These are phyloP conservation scores for Chamaetylas fuelleborni DNA, from an alignment of 2,113 vertebrate genomes.

Conservation along the genomic window DNA sequence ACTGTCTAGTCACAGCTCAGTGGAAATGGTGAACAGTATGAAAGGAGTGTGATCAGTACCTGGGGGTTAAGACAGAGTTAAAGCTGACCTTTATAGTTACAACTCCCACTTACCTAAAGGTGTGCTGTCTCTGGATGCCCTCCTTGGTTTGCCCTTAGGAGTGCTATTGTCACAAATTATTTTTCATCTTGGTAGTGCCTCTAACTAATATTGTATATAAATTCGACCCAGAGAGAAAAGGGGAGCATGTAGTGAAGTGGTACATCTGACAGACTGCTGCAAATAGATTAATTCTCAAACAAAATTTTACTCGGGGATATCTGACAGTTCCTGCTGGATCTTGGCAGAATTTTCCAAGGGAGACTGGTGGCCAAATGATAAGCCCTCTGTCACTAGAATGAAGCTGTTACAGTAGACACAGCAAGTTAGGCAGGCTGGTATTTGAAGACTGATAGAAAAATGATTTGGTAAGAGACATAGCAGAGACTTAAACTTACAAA, in stretches of 20 bases:
- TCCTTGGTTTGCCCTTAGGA: background rate
- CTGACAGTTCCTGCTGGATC: background rate
- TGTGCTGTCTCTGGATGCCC: background rate
- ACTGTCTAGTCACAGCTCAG: background rate
- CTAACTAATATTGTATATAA: background rate
- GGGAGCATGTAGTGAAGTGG: background rate
- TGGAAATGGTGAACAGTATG: background rate
- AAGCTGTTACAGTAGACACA: background rate
- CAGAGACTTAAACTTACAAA: background rate
- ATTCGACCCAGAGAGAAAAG: background rate
- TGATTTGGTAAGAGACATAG: background rate
- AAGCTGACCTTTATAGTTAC: background rate
- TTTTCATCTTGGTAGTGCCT: background rate
- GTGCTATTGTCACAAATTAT: background rate
- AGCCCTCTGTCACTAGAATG: background rate
- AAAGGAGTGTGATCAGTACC: background rate
- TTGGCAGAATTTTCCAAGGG: background rate
- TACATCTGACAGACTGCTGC: background rate
- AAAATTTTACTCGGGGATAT: background rate
- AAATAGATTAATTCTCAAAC: conserved; percentile 12
- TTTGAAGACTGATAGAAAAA: background rate
- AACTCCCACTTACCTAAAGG: background rate
- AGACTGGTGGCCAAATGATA: background rate
- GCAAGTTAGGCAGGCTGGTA: background rate
- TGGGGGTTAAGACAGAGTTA: background rate